Base-by-base conservation (phyloP, 2,888 invertebrate genomes). In the Sericinus montela region DNA sequence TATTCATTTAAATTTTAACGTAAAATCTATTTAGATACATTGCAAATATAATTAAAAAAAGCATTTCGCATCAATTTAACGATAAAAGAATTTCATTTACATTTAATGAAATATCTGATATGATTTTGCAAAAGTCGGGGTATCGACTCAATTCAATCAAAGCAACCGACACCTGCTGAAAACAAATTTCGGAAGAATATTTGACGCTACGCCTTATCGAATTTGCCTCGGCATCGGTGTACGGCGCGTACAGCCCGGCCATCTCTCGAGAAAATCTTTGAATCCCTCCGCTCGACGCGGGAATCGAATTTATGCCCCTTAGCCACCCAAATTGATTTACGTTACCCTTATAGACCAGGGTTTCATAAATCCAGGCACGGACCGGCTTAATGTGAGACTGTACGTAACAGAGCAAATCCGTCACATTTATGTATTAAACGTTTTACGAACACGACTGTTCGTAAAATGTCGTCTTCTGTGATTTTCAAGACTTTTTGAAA, bases 271-370 rank as follows among this genome's bases (percentile, higher is more conserved):
- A 64, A 69, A 41, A 41, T 41, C 65, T 64, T 64, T 71, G 69
- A 76, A 78, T n/a, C n/a, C 70, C 69, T 62, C 66, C 75, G 77
- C 75, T 71, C 63, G 56, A 62, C 65, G 69, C 70, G 75, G 72
- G 85, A 83, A 85, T 87, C 86, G 75, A 85, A 82, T 87, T 85
- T 84, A 67, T 69, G 75, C 75, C 77, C 80, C 74, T 69, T 73
- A 75, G 72, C 75, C 62, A 69, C 69, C 67, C 65, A 83, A 87
- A 84, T 86, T 85, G 87, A 85, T 85, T 86, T 85, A 84, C 72
- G 64, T 65, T 65, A 72, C 75, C 75, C 75, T 69, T 67, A 30
- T 32, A 44, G 45, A 39, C 35, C 38, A 38, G 39, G 44, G 25
- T 8, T 34, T 40, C 34, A 49, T 49, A 49, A 49, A 49, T 49